Evolutionary conservation across 2,113 vertebrate species (phyloP).

Genomic region (Microcebus tavaratra): DNA sequence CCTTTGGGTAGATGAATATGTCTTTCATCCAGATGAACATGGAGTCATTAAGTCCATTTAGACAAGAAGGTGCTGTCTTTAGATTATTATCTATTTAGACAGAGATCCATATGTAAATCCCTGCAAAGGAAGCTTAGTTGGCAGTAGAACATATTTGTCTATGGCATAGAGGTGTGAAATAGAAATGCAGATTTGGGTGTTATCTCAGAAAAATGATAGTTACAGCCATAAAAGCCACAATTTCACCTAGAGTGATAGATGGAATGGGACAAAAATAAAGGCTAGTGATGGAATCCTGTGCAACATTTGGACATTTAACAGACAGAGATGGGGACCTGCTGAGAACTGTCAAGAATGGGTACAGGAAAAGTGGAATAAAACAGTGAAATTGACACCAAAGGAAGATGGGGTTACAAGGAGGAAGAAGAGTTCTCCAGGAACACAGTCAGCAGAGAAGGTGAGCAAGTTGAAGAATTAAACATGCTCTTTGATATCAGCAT

Average conservation of each 20-base stretch:
- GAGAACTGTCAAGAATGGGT: not conserved
- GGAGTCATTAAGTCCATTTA: not conserved
- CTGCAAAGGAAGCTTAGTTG: not conserved
- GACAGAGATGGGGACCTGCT: not conserved
- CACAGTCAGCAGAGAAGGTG: not conserved
- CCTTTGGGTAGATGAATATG: not conserved
- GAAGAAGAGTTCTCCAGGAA: not conserved
- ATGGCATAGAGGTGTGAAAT: not conserved
- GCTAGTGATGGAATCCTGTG: not conserved
- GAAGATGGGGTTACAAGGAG: not conserved
- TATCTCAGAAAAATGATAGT: not conserved
- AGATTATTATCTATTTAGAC: not conserved
- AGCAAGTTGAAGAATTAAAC: not conserved
- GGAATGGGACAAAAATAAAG: not conserved
- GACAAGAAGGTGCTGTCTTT: not conserved
- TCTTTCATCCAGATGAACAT: not conserved
- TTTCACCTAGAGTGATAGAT: not conserved
- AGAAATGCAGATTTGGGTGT: not conserved
- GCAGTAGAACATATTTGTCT: not conserved
- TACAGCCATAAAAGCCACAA: not conserved
- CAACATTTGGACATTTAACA: not conserved
- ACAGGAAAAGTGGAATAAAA: not conserved
- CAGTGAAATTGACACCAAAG: not conserved
- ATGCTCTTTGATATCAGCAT: not conserved
- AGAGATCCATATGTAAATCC: not conserved